These are phyloP conservation scores for Ligdia adustata DNA, from an alignment of 2,888 invertebrate species.

Conservation along the genomic window DNA sequence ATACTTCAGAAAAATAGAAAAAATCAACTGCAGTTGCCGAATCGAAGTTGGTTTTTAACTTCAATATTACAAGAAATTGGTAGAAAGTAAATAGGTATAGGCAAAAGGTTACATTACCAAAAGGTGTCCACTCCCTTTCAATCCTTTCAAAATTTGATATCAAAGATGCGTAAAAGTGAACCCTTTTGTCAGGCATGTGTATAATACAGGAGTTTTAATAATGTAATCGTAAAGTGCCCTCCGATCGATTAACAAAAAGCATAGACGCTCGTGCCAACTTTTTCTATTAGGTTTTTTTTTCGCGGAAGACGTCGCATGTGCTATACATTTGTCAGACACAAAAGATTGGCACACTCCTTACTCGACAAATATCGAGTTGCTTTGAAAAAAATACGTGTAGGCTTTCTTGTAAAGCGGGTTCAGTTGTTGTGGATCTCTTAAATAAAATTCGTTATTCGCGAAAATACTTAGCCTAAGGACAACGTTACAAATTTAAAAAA, in stretches of 20 bases:
- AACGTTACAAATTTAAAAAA: too few species aligned
- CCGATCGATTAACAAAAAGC: conserved; percentile 45
- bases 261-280: conserved; percentile 71
- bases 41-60: too few species aligned
- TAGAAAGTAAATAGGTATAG: too few species aligned
- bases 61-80: too few species aligned
- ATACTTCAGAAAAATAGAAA: too few species aligned
- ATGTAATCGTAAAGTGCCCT: conserved; percentile 48
- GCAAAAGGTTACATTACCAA: too few species aligned
- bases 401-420: conserved; percentile 8
- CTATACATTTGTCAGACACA: conserved; percentile 73
- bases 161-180: conserved; percentile 24
- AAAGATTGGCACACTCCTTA: conserved; percentile 73
- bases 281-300: conserved; percentile 42
- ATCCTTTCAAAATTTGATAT: conserved; percentile 15
- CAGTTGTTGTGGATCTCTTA: too few species aligned
- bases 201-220: conserved; percentile 19
- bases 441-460: too few species aligned
- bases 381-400: conserved; percentile 55
- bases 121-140: conserved; percentile 32
- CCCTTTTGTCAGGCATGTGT: conserved; percentile 32
- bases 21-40: too few species aligned
- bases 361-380: conserved; percentile 79
- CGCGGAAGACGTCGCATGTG: conserved; percentile 73
- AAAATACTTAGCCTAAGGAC: too few species aligned